Conservation (phyloP, 2,888 invertebrate genomes). For the Drosophila quinaria region DNA sequence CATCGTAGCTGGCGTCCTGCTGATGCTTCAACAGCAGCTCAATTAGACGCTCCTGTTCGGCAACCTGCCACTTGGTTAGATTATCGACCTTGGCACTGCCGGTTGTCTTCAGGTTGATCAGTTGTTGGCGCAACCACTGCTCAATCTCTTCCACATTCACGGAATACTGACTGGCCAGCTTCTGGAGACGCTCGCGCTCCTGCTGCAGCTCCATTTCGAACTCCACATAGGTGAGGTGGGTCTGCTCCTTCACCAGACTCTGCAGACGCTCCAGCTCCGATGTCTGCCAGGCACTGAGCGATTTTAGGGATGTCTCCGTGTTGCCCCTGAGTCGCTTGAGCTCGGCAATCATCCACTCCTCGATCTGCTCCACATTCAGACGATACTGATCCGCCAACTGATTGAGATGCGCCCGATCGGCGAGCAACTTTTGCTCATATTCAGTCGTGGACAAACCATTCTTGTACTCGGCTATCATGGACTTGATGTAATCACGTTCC, state of each 20-base stretch:
- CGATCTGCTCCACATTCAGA: slow-evolving; percentile 81
- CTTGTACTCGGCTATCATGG: slow-evolving; percentile 76
- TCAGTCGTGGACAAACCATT: slow-evolving; percentile 77
- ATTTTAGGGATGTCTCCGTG: slow-evolving; percentile 72
- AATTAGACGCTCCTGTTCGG: slow-evolving; percentile 80
- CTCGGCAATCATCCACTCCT: slow-evolving; percentile 83
- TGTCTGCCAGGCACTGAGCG: slow-evolving; percentile 80
- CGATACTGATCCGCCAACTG: slow-evolving; percentile 82
- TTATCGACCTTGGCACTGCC: slow-evolving; percentile 82
- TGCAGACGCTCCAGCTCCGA: slow-evolving; percentile 78
- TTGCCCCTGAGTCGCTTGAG: slow-evolving; percentile 76
- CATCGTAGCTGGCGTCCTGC: slow-evolving; percentile 70
- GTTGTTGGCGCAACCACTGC: slow-evolving; percentile 81
- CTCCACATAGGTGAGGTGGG: slow-evolving; percentile 79
- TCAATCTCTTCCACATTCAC: slow-evolving; percentile 83
- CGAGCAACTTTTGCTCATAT: slow-evolving; percentile 79
- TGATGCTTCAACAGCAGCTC: slow-evolving; percentile 80
- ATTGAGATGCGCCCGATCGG: slow-evolving; percentile 81
- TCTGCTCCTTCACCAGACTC: slow-evolving; percentile 78
- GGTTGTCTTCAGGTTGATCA: slow-evolving; percentile 79
- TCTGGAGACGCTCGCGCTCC: slow-evolving; percentile 75
- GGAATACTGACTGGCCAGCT: slow-evolving; percentile 80
- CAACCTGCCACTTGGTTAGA: slow-evolving; percentile 82
- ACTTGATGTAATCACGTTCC: slow-evolving; percentile 83
- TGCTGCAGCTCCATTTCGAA: slow-evolving; percentile 80